These are phyloP conservation scores for Polyommatus icarus DNA, from an alignment of 2,888 invertebrate species.

Conservation along the genomic window DNA sequence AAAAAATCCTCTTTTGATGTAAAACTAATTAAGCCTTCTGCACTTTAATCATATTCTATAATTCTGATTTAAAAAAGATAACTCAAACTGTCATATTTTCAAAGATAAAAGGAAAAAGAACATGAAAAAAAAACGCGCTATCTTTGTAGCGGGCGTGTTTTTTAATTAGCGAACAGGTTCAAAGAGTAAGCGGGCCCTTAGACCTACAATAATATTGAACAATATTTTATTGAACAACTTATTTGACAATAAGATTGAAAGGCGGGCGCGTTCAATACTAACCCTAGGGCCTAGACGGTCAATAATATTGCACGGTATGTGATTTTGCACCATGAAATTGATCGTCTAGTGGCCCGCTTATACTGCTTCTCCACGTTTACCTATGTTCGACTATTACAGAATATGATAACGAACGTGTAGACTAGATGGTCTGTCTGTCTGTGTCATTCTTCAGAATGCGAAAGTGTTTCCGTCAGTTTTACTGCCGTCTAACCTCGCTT, in stretches of 20 bases:
- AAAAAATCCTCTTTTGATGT: constrained; percentile 10
- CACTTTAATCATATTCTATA: not conserved
- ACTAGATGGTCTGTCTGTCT: too few species aligned
- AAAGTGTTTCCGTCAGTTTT: too few species aligned
- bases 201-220: too few species aligned
- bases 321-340: too few species aligned
- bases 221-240: too few species aligned
- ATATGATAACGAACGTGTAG: too few species aligned
- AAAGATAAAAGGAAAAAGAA: not conserved
- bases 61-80: not conserved
- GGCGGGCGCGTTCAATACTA: too few species aligned
- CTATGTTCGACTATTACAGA: not conserved
- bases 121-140: not conserved
- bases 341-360: not conserved
- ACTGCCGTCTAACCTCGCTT: too few species aligned
- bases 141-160: not conserved
- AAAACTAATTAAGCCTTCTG: not conserved
- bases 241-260: too few species aligned
- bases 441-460: too few species aligned
- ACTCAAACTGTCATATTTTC: constrained; percentile 3
- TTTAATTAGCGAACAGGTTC: not conserved
- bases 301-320: too few species aligned
- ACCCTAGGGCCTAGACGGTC: too few species aligned
- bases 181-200: not conserved
- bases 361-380: not conserved